Evolutionary conservation across 2,797 vertebrate species (phyloP), one percentile per base, ranked within the genome.

Genomic region (Anableps anableps): DNA sequence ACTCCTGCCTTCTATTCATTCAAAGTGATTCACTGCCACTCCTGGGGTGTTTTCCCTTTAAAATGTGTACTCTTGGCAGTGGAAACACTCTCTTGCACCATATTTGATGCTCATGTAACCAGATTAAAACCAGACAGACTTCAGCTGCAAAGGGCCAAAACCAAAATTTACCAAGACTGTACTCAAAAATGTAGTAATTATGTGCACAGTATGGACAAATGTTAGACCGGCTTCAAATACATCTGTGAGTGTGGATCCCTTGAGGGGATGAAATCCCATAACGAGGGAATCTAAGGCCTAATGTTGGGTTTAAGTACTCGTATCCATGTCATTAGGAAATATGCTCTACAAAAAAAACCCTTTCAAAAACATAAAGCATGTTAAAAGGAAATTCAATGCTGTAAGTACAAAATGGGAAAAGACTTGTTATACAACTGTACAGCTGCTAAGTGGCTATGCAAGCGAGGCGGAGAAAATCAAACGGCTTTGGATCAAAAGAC

Each of bases 401-500:
- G n/a, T 16, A 55, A 79, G 83, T 60, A 84, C 74, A 83, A 87
- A 71, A 88, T 86, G 16, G 26, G 76, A 80, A 88, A 78, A 79
- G 81, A 82, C 81, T 84, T 88, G 89, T 92, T 92, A 90, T 83
- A 93, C 85, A 92, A 92, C 88, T 60, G 74, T 80, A 88, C 88
- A 88, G 87, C 87, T 89, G 88, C 89, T 90, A 89, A 91, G 91
- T 92, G 88, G 86, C 90, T 81, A 70, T 86, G 87, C 80, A 84
- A 86, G 85, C 84, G 84, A 92, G 87, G 88, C 82, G 60, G 81
- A 91, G 84, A 83, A 83, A 87, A 93, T 93, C 89, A 91, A 93
- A 91, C 75, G 75, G 86, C 82, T 89, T 90, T 87, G 89, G 90
- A 92, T 92, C 87, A 93, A 94, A 94, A 90, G 89, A 92, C 88